These are phyloP conservation scores for Penaeus vannamei DNA, from an alignment of 1,140 invertebrate species.

Conservation along the genomic window DNA sequence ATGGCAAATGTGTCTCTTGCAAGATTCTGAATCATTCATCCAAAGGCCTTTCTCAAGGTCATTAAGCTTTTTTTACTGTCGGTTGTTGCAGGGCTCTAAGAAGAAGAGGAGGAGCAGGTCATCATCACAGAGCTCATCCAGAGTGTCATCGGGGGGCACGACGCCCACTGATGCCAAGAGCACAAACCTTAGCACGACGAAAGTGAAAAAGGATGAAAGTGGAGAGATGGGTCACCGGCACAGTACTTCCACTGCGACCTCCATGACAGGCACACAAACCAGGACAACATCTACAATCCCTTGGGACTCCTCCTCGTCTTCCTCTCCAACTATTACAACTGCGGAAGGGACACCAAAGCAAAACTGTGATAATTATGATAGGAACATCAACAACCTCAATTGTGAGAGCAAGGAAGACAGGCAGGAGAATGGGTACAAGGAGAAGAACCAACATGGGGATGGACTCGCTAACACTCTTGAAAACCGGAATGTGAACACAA, in stretches of 20 bases:
- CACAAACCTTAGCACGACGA: background rate
- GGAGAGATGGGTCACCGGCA: background rate
- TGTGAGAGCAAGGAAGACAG: background rate
- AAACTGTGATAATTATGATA: slow-evolving; percentile 46
- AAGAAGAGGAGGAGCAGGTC: slow-evolving; percentile 48
- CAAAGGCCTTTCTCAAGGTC: too few relatives aligned
- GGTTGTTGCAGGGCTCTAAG: slow-evolving; percentile 31
- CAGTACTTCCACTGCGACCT: background rate
- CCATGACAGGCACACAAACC: too few relatives aligned
- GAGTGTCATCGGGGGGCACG: slow-evolving; percentile 33
- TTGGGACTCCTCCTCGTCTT: too few relatives aligned
- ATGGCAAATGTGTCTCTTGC: too few relatives aligned
- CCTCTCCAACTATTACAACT: background rate
- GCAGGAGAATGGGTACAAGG: background rate
- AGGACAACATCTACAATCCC: too few relatives aligned
- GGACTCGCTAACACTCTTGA: background rate
- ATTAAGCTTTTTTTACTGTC: background rate
- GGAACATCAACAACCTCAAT: slow-evolving; percentile 13
- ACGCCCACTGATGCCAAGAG: background rate
- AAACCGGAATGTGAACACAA: background rate
- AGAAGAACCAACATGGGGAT: background rate
- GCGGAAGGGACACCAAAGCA: slow-evolving; percentile 4
- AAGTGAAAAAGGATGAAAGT: background rate
- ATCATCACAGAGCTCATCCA: slow-evolving; percentile 41
- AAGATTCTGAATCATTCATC: too few relatives aligned